Percentiles rank a stretch among this genome's conserved stretches.
Evolutionary conservation across 2,797 vertebrate genomes (phyloP).

Genomic region (Tachyglossus aculeatus): DNA sequence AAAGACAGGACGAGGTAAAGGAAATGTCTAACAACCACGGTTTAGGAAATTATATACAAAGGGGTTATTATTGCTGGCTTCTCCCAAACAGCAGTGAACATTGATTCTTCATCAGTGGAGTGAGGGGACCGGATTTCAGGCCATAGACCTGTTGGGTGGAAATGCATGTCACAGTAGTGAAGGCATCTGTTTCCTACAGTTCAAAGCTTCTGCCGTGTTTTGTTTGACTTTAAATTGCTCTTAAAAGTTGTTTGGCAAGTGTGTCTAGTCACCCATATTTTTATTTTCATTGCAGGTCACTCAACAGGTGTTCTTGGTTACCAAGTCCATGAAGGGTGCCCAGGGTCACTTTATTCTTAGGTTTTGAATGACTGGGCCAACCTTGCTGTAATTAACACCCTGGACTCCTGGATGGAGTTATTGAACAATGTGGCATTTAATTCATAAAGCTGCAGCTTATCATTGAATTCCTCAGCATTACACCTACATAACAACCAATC

Average conservation of each 20-base stretch:
- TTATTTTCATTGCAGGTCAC: constrained; percentile 46
- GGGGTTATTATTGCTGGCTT: constrained; percentile 67
- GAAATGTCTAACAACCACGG: constrained; percentile 57
- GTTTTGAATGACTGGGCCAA: background rate
- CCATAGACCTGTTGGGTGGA: constrained; percentile 65
- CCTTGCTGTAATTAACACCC: constrained; percentile 14
- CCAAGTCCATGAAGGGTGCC: background rate
- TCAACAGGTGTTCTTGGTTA: constrained; percentile 23
- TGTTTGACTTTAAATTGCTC: constrained; percentile 61
- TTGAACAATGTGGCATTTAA: constrained; percentile 9
- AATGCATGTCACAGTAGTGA: constrained; percentile 66
- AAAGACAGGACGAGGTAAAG: constrained; percentile 62
- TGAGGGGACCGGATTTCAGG: constrained; percentile 56
- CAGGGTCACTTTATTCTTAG: constrained; percentile 31
- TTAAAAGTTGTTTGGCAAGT: constrained; percentile 63
- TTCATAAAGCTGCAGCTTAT: constrained; percentile 16
- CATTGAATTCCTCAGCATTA: background rate
- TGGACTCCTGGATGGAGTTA: constrained; percentile 20
- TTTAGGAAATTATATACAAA: constrained; percentile 63
- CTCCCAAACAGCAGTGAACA: constrained; percentile 30
- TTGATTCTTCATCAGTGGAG: constrained; percentile 54
- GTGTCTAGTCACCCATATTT: constrained; percentile 61
- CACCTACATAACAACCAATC: too few species aligned
- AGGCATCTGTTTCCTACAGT: constrained; percentile 69
- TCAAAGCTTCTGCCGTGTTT: constrained; percentile 61